Evolutionary conservation across 53 echinoderm and acorn worm species (phyloP).

Genomic region (Temnopleurus reevesii): DNA sequence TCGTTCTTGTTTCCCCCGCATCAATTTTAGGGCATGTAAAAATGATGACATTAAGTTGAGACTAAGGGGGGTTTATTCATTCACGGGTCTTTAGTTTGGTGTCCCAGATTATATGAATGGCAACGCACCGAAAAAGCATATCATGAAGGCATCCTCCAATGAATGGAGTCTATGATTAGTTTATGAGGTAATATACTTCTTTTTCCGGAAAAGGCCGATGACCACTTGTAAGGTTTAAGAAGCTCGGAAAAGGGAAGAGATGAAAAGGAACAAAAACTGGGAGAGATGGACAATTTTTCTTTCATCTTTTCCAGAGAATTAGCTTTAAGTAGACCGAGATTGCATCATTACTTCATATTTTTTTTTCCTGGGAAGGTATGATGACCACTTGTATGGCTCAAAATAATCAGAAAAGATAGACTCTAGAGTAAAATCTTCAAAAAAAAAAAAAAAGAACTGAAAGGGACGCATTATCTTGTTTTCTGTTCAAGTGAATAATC

Average conservation of each 20-base stretch:
- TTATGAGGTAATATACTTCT: background rate
- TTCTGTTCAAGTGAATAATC: too few species aligned
- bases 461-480: too few species aligned
- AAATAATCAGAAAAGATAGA: too few species aligned
- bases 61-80: conserved; percentile 17
- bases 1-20: background rate
- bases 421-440: too few species aligned
- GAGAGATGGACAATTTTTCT: background rate
- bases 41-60: conserved; percentile 20
- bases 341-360: too few species aligned
- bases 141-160: background rate
- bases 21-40: conserved; percentile 31
- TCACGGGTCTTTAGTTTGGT: background rate
- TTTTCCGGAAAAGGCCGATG: background rate
- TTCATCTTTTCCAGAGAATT: too few species aligned
- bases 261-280: background rate
- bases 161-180: background rate
- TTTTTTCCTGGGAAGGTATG: too few species aligned
- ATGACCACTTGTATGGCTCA: too few species aligned
- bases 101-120: conserved; percentile 28
- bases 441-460: too few species aligned
- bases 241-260: background rate
- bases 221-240: background rate
- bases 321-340: too few species aligned
- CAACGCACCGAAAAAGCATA: background rate